Percentiles rank a stretch among this genome's conserved stretches.
Evolutionary conservation across 2,113 vertebrate genomes (phyloP).

Genomic region (Vulpes lagopus): DNA sequence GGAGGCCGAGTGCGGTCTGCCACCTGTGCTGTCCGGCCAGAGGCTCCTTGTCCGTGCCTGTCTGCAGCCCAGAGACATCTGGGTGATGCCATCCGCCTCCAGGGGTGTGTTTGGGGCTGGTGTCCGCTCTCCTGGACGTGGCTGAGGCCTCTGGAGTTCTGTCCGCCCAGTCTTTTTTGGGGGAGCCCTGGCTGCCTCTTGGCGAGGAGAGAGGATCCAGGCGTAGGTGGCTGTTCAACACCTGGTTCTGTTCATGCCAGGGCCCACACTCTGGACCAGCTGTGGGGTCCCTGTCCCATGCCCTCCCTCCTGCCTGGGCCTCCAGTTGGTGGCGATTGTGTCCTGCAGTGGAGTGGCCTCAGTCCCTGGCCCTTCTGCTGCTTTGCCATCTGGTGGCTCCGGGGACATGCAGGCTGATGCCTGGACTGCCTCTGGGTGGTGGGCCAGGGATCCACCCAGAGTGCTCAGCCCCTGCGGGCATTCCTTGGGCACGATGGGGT

Average conservation of each 20-base stretch:
- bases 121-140: accelerated
- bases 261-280: background rate
- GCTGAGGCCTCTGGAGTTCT: background rate
- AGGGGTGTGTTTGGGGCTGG: background rate
- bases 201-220: background rate
- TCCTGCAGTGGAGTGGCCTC: accelerated
- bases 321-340: background rate
- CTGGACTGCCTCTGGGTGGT: too few relatives aligned
- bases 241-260: too few relatives aligned
- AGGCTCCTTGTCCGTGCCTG: background rate
- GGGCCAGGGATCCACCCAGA: background rate
- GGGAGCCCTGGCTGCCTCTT: background rate
- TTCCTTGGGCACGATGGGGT: accelerated
- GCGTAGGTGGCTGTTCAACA: background rate
- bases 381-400: accelerated
- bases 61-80: accelerated
- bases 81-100: accelerated
- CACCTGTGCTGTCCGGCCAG: accelerated
- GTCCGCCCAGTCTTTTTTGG: too few relatives aligned
- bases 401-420: accelerated
- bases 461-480: accelerated
- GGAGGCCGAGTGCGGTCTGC: background rate
- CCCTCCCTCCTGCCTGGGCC: background rate
- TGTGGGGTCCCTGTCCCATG: background rate
- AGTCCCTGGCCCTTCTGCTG: background rate